Conservation (phyloP, 2,113 vertebrate genomes). For the Bambusicola thoracicus region DNA sequence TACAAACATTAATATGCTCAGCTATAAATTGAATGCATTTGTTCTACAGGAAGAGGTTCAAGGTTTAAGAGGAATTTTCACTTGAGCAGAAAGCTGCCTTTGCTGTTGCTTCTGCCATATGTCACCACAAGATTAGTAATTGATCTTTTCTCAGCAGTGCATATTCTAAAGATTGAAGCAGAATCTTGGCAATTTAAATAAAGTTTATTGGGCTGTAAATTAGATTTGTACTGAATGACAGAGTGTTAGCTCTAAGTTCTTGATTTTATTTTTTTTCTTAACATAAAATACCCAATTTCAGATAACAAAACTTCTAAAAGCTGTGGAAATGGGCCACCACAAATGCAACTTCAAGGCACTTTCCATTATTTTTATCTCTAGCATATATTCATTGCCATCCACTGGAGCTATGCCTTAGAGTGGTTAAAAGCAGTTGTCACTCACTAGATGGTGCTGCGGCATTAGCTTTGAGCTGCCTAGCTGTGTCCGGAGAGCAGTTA, state of each 20-base stretch:
- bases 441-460: slow-evolving; percentile 71
- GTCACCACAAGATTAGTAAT: neutral
- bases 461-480: neutral
- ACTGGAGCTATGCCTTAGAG: too few species aligned
- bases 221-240: neutral
- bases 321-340: accelerated
- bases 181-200: neutral
- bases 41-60: neutral
- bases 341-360: neutral
- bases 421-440: neutral
- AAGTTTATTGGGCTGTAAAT: accelerated
- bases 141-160: neutral
- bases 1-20: neutral
- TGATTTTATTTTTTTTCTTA: neutral
- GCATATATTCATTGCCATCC: accelerated
- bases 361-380: accelerated
- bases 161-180: neutral
- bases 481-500: neutral
- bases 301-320: neutral
- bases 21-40: neutral
- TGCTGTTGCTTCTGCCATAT: neutral
- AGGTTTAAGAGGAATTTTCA: neutral
- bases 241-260: neutral
- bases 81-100: neutral
- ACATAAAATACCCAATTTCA: neutral